Evolutionary conservation across 2,888 invertebrate species (phyloP).

Genomic region (Zygaena filipendulae): DNA sequence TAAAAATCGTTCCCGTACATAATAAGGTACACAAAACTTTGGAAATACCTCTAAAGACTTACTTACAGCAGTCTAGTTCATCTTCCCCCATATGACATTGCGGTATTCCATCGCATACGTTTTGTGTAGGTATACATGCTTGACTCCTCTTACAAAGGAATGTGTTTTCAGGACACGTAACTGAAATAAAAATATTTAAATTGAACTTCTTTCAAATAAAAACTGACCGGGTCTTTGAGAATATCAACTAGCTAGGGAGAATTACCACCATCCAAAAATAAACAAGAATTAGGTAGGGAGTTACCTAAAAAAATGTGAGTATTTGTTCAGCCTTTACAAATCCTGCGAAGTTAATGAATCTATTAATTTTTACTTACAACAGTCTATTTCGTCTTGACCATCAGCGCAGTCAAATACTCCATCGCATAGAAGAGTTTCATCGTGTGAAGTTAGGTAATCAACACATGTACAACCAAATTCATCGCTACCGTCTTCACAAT

Average conservation of each 20-base stretch:
- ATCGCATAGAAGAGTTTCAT: slow-evolving; percentile 75
- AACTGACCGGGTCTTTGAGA: too few species aligned
- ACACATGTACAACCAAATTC: slow-evolving; percentile 78
- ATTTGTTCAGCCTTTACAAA: too few species aligned
- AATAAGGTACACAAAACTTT: too few species aligned
- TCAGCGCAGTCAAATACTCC: slow-evolving; percentile 79
- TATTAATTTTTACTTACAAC: too few species aligned
- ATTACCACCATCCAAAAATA: too few species aligned
- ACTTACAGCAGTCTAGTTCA: slow-evolving; percentile 82
- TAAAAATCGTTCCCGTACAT: too few species aligned
- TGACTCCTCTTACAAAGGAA: slow-evolving; percentile 74
- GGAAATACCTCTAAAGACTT: neutral
- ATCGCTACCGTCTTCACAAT: slow-evolving; percentile 88
- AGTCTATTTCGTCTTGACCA: slow-evolving; percentile 78
- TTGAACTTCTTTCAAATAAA: too few species aligned
- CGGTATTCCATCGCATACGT: slow-evolving; percentile 72
- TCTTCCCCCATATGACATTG: slow-evolving; percentile 81
- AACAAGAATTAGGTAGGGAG: too few species aligned
- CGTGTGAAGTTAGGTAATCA: slow-evolving; percentile 69
- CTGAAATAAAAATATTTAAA: slow-evolving; percentile 37
- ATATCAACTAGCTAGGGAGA: too few species aligned
- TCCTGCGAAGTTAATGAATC: neutral
- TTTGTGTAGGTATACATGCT: slow-evolving; percentile 68
- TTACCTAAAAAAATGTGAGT: too few species aligned
- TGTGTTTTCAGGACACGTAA: slow-evolving; percentile 63